phyloP scores from a whole-genome alignment of 1,140 invertebrate genomes.

The Apis laboriosa region DNA sequence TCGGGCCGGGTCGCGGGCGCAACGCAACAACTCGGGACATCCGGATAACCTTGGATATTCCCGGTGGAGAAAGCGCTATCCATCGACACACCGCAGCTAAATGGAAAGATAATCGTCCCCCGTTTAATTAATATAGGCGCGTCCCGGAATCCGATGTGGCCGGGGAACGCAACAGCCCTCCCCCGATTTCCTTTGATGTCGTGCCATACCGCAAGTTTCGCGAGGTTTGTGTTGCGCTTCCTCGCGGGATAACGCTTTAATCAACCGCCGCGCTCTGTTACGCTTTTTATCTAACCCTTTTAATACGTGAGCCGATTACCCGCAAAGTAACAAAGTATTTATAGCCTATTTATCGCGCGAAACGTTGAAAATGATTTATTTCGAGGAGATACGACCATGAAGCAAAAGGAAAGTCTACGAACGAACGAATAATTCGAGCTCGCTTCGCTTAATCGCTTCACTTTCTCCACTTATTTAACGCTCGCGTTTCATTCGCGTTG shows the following conservation, averaged over 20 bases:
- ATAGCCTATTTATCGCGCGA: background rate
- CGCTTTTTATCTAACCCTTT: slow-evolving; percentile 12
- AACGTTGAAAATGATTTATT: background rate
- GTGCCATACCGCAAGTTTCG: slow-evolving; percentile 11
- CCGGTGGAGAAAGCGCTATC: background rate
- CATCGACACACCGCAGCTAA: background rate
- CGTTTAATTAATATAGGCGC: slow-evolving; percentile 48
- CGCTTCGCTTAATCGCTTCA: too few relatives aligned
- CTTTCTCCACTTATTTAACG: too few relatives aligned
- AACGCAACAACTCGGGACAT: slow-evolving; percentile 1
- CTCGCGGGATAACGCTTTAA: slow-evolving; percentile 23
- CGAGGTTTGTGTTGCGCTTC: background rate
- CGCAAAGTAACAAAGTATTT: background rate
- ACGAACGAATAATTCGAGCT: too few relatives aligned
- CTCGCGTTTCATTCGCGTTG: too few relatives aligned
- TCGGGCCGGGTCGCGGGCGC: background rate
- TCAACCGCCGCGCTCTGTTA: background rate
- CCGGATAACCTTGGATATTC: slow-evolving; percentile 39
- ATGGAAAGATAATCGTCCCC: slow-evolving; percentile 37
- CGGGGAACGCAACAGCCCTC: background rate
- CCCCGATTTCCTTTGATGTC: slow-evolving; percentile 28
- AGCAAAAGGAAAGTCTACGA: too few relatives aligned
- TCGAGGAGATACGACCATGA: background rate
- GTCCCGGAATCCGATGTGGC: slow-evolving; percentile 14
- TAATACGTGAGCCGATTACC: slow-evolving; percentile 23